Conservation (phyloP, 37 sponge, comb jelly and placozoan genomes). For the Agelas oroides region DNA sequence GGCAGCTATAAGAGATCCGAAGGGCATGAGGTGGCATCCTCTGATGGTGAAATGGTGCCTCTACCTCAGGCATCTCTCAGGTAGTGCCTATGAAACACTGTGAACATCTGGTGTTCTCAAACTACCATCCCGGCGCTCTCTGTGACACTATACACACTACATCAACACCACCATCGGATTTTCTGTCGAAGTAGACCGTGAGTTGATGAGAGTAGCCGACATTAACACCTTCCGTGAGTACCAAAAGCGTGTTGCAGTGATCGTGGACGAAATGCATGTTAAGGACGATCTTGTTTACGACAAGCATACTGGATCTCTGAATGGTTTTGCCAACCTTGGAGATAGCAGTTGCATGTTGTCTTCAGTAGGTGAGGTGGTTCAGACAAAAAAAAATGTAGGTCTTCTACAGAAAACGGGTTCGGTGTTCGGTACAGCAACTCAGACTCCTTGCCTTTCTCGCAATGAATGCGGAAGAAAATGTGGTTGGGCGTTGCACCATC, state of each 20-base stretch:
- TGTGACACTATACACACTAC: conserved; percentile 15
- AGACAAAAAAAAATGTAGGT: conserved; percentile 48
- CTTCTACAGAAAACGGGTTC: background rate
- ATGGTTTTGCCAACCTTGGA: background rate
- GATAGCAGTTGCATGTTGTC: background rate
- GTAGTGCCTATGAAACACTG: conserved; percentile 27
- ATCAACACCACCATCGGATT: conserved; percentile 32
- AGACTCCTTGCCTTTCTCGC: too few relatives aligned
- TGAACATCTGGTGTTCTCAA: conserved; percentile 2
- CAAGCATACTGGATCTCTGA: background rate
- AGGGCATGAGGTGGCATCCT: conserved; percentile 24
- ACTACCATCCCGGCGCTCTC: conserved; percentile 24
- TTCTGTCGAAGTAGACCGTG: conserved; percentile 17
- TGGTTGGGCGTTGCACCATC: conserved; percentile 47
- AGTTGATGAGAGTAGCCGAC: conserved; percentile 32
- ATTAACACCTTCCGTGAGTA: conserved; percentile 8
- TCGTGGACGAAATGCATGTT: conserved; percentile 59
- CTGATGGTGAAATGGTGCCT: conserved; percentile 29
- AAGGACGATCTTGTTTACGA: conserved; percentile 9
- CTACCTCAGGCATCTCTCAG: conserved; percentile 22
- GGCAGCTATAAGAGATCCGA: background rate
- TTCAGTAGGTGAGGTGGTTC: background rate
- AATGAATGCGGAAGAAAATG: background rate
- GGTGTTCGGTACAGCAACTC: conserved; percentile 24
- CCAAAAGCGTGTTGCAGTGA: conserved; percentile 30